Percentiles rank a stretch among this genome's conserved stretches.
These are phyloP conservation scores for Amphipyra tragopoginis DNA, from an alignment of 2,888 invertebrate species.

Conservation along the genomic window DNA sequence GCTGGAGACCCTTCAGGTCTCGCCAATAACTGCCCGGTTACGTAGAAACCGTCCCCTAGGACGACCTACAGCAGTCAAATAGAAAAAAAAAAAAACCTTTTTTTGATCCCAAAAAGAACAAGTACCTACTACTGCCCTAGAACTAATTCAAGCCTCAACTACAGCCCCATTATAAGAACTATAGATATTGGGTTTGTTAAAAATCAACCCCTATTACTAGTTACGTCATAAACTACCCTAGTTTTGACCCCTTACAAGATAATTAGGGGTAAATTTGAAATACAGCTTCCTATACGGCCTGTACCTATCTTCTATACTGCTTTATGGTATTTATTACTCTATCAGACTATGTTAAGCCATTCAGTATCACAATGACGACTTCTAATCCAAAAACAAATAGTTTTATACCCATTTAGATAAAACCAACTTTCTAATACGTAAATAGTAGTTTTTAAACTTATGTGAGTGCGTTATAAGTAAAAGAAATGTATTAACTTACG, in stretches of 20 bases:
- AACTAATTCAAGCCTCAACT: too few relatives aligned
- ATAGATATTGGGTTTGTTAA: too few relatives aligned
- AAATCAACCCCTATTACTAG: too few relatives aligned
- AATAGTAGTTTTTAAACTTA: not conserved
- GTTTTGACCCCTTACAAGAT: not conserved
- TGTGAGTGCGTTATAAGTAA: not conserved
- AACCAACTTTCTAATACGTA: slow-evolving; percentile 39
- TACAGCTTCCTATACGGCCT: not conserved
- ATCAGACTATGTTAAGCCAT: not conserved
- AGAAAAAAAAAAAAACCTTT: too few relatives aligned
- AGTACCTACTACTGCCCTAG: too few relatives aligned
- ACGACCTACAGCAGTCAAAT: too few relatives aligned
- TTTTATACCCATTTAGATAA: slow-evolving; percentile 8
- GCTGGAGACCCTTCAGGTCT: too few relatives aligned
- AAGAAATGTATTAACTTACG: slow-evolving; percentile 39
- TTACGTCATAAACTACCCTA: too few relatives aligned
- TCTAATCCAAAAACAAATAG: slow-evolving; percentile 46
- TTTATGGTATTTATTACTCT: not conserved
- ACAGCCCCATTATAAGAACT: too few relatives aligned
- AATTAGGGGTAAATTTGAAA: not conserved
- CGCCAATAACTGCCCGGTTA: too few relatives aligned
- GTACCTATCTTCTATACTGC: not conserved
- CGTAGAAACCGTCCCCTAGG: too few relatives aligned
- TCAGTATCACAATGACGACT: slow-evolving; percentile 8
- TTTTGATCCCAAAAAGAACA: too few relatives aligned